Conservation (phyloP, 2,797 vertebrate genomes). For the Lophotriccus pileatus region DNA sequence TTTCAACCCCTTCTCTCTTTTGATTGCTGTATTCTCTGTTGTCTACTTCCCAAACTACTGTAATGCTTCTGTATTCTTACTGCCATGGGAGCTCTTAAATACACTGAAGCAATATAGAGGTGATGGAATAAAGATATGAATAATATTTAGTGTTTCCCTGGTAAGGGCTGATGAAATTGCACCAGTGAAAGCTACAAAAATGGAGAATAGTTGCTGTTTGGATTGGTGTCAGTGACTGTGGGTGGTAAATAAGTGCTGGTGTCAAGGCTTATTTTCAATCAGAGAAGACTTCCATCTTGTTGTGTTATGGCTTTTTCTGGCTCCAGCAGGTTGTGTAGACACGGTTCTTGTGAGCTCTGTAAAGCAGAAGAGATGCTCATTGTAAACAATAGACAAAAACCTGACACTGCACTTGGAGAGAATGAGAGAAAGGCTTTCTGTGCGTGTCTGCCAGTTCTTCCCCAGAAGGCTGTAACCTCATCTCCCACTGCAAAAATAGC, state of each 20-base stretch:
- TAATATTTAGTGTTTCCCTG: background rate
- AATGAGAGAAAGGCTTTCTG: background rate
- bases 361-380: background rate
- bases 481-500: background rate
- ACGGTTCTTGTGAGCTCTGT: background rate
- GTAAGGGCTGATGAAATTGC: background rate
- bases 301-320: background rate
- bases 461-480: background rate
- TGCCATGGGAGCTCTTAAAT: background rate
- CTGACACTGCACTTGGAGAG: background rate
- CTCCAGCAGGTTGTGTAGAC: background rate
- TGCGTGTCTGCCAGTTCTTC: background rate
- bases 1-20: background rate
- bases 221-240: background rate
- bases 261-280: background rate
- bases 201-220: background rate
- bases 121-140: background rate
- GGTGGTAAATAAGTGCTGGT: background rate
- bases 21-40: background rate
- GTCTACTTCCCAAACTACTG: background rate
- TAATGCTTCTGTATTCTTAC: background rate
- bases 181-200: background rate
- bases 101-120: background rate
- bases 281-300: background rate
- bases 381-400: background rate